Percentiles rank a stretch among this genome's conserved stretches.
Evolutionary conservation across 2,113 vertebrate species (phyloP).

Genomic region (Hymenochirus boettgeri): DNA sequence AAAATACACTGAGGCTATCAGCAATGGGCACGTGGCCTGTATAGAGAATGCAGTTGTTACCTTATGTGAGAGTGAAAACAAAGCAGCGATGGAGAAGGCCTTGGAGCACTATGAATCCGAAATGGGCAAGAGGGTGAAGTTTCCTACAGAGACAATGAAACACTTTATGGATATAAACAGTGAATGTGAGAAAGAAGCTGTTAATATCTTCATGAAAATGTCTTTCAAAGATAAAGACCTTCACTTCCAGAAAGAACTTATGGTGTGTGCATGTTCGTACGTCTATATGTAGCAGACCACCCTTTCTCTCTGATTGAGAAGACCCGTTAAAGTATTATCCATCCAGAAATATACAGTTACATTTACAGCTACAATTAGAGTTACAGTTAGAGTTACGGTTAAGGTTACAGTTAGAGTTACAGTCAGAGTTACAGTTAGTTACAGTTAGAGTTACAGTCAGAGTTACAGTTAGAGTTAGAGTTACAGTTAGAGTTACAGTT

Average conservation of each 20-base stretch:
- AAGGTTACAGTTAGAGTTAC: too few species aligned
- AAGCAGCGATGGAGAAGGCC: conserved; percentile 39
- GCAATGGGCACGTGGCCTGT: conserved; percentile 45
- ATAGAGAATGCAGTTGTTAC: conserved; percentile 48
- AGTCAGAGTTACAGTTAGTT: too few species aligned
- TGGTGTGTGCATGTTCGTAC: too few species aligned
- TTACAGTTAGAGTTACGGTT: too few species aligned
- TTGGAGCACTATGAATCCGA: conserved; percentile 21
- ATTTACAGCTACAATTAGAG: too few species aligned
- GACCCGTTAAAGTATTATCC: too few species aligned
- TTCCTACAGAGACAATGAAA: conserved; percentile 34
- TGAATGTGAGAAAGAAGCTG: conserved; percentile 31
- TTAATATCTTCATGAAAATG: conserved; percentile 41
- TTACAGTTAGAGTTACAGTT: too few species aligned
- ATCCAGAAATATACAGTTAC: too few species aligned
- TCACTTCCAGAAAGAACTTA: conserved; percentile 28
- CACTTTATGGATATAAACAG: conserved; percentile 41
- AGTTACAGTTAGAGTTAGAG: too few species aligned
- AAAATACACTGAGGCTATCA: conserved; percentile 46
- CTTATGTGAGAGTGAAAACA: conserved; percentile 47
- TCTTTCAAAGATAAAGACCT: conserved; percentile 47
- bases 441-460: too few species aligned
- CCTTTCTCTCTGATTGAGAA: too few species aligned
- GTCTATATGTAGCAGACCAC: too few species aligned
- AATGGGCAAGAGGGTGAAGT: conserved; percentile 10